A percentile compares a stretch with the other conserved stretches of the same genome.
These are phyloP conservation scores for Porites cylindrica DNA, from an alignment of 92 coral and sea anemone genomes.

Conservation along the genomic window DNA sequence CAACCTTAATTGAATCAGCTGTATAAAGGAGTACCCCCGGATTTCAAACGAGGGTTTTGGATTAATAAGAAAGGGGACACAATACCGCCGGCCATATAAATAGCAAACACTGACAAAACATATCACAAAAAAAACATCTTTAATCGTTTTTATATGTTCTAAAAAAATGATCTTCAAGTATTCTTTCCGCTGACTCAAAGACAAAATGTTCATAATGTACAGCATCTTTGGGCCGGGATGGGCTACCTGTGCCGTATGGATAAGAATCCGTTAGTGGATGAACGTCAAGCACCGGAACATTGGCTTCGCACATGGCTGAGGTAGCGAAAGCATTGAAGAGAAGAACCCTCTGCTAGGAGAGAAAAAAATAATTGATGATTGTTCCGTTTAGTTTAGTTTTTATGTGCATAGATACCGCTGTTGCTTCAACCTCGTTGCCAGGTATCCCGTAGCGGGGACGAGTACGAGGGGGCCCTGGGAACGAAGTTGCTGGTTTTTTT, in stretches of 20 bases:
- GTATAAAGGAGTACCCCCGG: too few species aligned
- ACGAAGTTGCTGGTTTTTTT: too few species aligned
- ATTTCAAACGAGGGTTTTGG: too few species aligned
- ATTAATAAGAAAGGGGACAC: too few species aligned
- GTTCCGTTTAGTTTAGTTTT: not conserved
- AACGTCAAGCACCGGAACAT: slow-evolving; percentile 81
- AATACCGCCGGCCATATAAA: not conserved
- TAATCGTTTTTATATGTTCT: slow-evolving; percentile 28
- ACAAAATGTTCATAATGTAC: slow-evolving; percentile 90
- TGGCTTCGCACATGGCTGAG: slow-evolving; percentile 84
- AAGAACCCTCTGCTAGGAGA: slow-evolving; percentile 80
- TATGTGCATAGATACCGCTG: not conserved
- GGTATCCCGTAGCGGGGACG: too few species aligned
- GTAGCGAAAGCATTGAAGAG: slow-evolving; percentile 86
- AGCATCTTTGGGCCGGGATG: slow-evolving; percentile 82
- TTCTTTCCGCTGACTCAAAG: slow-evolving; percentile 90
- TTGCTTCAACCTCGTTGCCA: too few species aligned
- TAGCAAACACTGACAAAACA: not conserved
- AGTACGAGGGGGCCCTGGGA: too few species aligned
- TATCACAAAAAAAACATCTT: not conserved
- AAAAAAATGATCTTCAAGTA: slow-evolving; percentile 72
- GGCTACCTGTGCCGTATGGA: slow-evolving; percentile 86
- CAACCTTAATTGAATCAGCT: too few species aligned
- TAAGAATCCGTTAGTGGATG: slow-evolving; percentile 90
- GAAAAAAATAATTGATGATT: not conserved